These are phyloP conservation scores for Crepidodera aurea DNA, from an alignment of 2,888 invertebrate genomes.

Conservation along the genomic window DNA sequence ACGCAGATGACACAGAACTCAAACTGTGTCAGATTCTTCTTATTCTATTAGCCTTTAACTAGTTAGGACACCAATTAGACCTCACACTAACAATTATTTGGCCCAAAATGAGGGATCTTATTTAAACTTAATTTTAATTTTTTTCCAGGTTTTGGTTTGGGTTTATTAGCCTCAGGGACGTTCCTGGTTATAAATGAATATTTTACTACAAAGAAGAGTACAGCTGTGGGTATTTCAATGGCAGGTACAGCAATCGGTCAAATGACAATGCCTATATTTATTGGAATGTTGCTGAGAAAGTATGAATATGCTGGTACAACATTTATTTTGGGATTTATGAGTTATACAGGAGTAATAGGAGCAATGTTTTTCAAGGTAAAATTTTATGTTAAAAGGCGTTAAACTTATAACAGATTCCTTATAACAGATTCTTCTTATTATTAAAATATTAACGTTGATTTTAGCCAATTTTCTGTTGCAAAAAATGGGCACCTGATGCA, in stretches of 20 bases:
- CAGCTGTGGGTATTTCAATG: conserved; percentile 78
- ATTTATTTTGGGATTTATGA: conserved; percentile 69
- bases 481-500: conserved; percentile 28
- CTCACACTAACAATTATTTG: no score
- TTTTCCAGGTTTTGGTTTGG: conserved; percentile 70
- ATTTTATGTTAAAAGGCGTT: no score
- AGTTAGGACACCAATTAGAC: no score
- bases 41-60: neutral
- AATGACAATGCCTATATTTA: conserved; percentile 76
- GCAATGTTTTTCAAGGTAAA: conserved; percentile 63
- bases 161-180: conserved; percentile 74
- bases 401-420: no score
- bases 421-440: no score
- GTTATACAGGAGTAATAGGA: conserved; percentile 67
- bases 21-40: neutral
- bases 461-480: conserved; percentile 46
- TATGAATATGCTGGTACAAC: conserved; percentile 73
- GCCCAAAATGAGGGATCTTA: no score
- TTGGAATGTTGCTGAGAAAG: conserved; percentile 69
- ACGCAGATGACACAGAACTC: no score
- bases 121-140: neutral
- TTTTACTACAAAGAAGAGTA: conserved; percentile 72
- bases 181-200: conserved; percentile 78
- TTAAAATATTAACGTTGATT: no score
- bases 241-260: conserved; percentile 81